A percentile compares a stretch with the other conserved stretches of the same genome.
These are phyloP conservation scores for Poeciliopsis presidionis DNA, from an alignment of 2,797 vertebrate species.

Conservation along the genomic window DNA sequence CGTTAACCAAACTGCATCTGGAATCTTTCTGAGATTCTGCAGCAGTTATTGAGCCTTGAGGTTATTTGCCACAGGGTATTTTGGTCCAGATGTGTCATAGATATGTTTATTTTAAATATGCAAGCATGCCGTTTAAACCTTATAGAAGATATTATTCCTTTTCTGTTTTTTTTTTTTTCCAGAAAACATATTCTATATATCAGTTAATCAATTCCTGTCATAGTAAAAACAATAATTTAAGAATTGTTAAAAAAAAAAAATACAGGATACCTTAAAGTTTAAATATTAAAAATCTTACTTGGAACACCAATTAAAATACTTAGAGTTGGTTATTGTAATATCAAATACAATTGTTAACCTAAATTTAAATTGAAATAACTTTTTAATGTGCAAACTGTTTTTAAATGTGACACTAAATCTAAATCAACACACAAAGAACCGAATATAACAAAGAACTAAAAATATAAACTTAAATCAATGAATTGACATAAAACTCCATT, in stretches of 20 bases:
- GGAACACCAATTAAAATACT: background rate
- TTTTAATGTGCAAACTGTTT: background rate
- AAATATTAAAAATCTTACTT: background rate
- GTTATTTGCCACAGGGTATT: slow-evolving; percentile 12
- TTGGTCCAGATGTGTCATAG: slow-evolving; percentile 1
- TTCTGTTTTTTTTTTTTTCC: background rate
- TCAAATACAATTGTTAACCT: background rate
- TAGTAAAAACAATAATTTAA: background rate
- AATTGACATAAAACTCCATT: background rate
- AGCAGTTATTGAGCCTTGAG: slow-evolving; percentile 10
- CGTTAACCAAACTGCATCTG: slow-evolving; percentile 8
- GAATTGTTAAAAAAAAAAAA: background rate
- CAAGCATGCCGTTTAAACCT: background rate
- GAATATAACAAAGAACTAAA: background rate
- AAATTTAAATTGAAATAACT: background rate
- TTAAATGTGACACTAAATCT: background rate
- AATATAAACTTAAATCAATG: background rate
- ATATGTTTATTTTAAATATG: background rate
- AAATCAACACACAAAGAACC: background rate
- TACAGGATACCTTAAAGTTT: background rate
- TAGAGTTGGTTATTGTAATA: background rate
- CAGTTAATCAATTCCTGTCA: background rate
- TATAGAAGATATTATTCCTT: background rate
- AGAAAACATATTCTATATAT: background rate
- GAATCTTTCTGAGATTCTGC: slow-evolving; percentile 14